Percentiles rank a stretch among this genome's conserved stretches.
These are phyloP conservation scores for Rhamphomyia laevipes DNA, from an alignment of 2,888 invertebrate species.

Conservation along the genomic window DNA sequence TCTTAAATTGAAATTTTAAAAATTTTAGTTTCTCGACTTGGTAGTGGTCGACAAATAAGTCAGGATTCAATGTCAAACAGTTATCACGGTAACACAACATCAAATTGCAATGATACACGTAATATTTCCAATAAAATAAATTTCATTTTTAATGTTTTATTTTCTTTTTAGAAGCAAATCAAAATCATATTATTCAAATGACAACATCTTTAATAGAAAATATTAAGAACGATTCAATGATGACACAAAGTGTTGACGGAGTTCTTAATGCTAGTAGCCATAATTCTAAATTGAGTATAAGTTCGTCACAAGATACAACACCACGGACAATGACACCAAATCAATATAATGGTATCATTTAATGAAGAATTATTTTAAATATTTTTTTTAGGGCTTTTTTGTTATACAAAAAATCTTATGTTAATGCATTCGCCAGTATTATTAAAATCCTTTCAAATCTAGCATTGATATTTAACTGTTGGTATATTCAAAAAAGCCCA, in stretches of 20 bases:
- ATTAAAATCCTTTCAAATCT: too few species aligned
- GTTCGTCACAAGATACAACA: slow-evolving; percentile 33
- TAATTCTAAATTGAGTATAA: slow-evolving; percentile 18
- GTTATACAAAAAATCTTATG: too few species aligned
- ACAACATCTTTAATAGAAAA: slow-evolving; percentile 38
- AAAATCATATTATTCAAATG: slow-evolving; percentile 32
- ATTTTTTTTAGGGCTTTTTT: too few species aligned
- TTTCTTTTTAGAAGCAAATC: slow-evolving; percentile 16
- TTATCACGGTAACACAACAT: slow-evolving; percentile 45
- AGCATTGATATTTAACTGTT: background rate
- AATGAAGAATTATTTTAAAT: background rate
- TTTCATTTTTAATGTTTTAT: background rate
- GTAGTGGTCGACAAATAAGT: slow-evolving; percentile 42
- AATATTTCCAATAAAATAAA: background rate
- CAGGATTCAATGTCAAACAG: slow-evolving; percentile 65
- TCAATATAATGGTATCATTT: slow-evolving; percentile 30
- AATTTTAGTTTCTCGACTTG: slow-evolving; percentile 35
- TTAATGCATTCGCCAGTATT: too few species aligned
- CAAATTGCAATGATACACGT: slow-evolving; percentile 27
- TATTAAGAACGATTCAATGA: slow-evolving; percentile 37
- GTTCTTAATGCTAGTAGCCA: slow-evolving; percentile 24
- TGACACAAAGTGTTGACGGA: slow-evolving; percentile 54
- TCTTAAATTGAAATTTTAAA: background rate
- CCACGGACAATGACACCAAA: slow-evolving; percentile 33
- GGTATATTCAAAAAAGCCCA: background rate